phyloP scores from a whole-genome alignment of 2,797 vertebrate species.

The Leptatherina wallacei region DNA sequence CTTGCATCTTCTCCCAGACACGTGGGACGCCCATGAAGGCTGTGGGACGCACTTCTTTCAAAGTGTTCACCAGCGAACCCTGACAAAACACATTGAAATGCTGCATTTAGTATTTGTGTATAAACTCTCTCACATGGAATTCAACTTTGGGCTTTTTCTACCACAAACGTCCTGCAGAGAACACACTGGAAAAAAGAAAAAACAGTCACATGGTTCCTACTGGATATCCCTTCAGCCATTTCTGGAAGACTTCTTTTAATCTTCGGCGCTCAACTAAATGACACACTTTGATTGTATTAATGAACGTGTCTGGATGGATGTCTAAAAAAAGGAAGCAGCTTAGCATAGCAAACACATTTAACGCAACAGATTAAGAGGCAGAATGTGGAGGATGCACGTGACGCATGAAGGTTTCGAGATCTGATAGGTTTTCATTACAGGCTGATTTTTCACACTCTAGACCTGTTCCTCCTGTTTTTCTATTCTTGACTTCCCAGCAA shows the following conservation, averaged over 20 bases:
- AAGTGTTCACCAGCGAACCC: conserved; percentile 89
- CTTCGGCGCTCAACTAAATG: conserved; percentile 13
- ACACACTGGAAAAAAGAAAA: not conserved
- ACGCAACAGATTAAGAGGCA: not conserved
- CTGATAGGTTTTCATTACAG: not conserved
- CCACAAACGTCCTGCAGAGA: not conserved
- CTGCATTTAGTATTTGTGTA: not conserved
- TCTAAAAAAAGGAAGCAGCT: not conserved
- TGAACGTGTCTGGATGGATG: not conserved
- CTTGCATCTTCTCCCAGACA: conserved; percentile 97
- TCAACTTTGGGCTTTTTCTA: not conserved
- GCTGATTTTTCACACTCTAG: not conserved
- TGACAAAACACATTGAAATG: conserved; percentile 52
- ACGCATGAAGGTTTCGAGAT: not conserved
- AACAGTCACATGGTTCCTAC: not conserved
- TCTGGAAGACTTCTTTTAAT: not conserved
- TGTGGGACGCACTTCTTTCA: conserved; percentile 91
- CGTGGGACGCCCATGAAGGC: conserved; percentile 93
- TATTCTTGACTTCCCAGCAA: not conserved
- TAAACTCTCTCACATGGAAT: not conserved
- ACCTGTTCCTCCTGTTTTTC: not conserved
- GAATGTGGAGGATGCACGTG: not conserved
- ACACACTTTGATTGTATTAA: conserved; percentile 17
- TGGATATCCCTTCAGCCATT: not conserved
- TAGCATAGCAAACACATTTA: not conserved